Percentiles rank a stretch among this genome's conserved stretches.
These are phyloP conservation scores for Oncorhynchus tshawytscha DNA, from an alignment of 2,113 vertebrate species.

Conservation along the genomic window DNA sequence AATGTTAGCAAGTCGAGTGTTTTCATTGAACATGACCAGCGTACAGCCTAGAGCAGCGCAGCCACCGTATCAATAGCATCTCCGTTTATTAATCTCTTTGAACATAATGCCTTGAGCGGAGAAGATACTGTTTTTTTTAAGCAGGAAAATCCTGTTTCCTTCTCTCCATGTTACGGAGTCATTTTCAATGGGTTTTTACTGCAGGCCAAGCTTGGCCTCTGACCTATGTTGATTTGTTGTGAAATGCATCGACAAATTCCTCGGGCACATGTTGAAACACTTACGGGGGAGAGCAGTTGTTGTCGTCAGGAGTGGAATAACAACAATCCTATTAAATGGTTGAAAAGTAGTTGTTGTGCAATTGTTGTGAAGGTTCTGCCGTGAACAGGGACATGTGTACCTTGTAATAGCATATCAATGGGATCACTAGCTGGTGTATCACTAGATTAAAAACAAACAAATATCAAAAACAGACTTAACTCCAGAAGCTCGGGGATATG, in stretches of 20 bases:
- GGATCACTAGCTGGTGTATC: slow-evolving; percentile 61
- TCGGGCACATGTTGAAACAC: slow-evolving; percentile 64
- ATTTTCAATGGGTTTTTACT: slow-evolving; percentile 57
- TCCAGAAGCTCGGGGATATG: background rate
- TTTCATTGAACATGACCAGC: slow-evolving; percentile 41
- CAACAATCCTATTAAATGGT: slow-evolving; percentile 75
- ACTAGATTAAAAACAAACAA: slow-evolving; percentile 31
- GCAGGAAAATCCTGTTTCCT: slow-evolving; percentile 70
- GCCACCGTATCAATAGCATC: slow-evolving; percentile 68
- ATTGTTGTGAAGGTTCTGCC: slow-evolving; percentile 32
- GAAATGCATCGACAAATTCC: slow-evolving; percentile 62
- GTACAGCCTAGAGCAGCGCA: slow-evolving; percentile 40
- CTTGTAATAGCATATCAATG: slow-evolving; percentile 53
- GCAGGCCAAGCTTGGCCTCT: slow-evolving; percentile 73
- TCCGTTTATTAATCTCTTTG: slow-evolving; percentile 72
- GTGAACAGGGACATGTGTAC: slow-evolving; percentile 67
- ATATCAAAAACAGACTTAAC: slow-evolving; percentile 48
- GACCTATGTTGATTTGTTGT: slow-evolving; percentile 67
- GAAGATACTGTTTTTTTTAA: slow-evolving; percentile 64
- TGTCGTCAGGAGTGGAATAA: slow-evolving; percentile 55
- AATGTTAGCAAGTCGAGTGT: slow-evolving; percentile 17
- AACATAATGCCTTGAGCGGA: slow-evolving; percentile 69
- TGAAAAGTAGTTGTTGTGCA: slow-evolving; percentile 37
- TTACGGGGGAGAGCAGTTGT: slow-evolving; percentile 56
- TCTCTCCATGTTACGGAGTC: slow-evolving; percentile 45